phyloP scores from a whole-genome alignment of 92 coral and sea anemone genomes.

The Hydrozoanthus gracilis region DNA sequence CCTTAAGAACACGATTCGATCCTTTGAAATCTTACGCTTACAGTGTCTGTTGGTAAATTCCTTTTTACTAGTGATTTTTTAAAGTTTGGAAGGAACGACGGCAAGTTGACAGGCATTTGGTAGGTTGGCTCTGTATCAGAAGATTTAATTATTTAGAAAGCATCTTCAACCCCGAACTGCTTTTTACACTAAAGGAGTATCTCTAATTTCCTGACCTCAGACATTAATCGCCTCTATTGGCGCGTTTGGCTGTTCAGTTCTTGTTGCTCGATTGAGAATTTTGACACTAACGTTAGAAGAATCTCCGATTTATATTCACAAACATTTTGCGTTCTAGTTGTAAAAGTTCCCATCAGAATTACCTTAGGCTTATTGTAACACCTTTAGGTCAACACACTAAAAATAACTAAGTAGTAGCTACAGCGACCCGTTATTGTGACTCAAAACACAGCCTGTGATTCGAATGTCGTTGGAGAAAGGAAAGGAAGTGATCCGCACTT shows the following conservation, averaged over 20 bases:
- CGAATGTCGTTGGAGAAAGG: constrained; percentile 20
- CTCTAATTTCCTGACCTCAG: not conserved
- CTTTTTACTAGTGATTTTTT: not conserved
- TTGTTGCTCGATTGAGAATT: not conserved
- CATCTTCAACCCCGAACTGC: not conserved
- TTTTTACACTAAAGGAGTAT: not conserved
- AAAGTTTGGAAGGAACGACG: not conserved
- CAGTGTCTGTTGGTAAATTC: constrained; percentile 19
- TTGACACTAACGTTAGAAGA: not conserved
- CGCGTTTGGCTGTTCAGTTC: not conserved
- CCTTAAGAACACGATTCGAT: constrained; percentile 26
- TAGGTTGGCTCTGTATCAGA: not conserved
- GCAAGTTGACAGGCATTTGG: not conserved
- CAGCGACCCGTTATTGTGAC: constrained; percentile 27
- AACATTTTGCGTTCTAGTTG: too few species aligned
- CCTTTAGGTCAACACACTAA: not conserved
- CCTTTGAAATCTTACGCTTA: constrained; percentile 41
- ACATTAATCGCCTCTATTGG: not conserved
- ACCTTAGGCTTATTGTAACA: not conserved
- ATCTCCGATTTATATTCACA: not conserved
- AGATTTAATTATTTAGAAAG: not conserved
- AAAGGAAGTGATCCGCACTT: constrained; percentile 3
- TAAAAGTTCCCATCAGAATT: not conserved
- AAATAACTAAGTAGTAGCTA: not conserved
- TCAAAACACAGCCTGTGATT: not conserved